phyloP scores from a whole-genome alignment of 2,888 invertebrate species.

The Chorisops tibialis region DNA sequence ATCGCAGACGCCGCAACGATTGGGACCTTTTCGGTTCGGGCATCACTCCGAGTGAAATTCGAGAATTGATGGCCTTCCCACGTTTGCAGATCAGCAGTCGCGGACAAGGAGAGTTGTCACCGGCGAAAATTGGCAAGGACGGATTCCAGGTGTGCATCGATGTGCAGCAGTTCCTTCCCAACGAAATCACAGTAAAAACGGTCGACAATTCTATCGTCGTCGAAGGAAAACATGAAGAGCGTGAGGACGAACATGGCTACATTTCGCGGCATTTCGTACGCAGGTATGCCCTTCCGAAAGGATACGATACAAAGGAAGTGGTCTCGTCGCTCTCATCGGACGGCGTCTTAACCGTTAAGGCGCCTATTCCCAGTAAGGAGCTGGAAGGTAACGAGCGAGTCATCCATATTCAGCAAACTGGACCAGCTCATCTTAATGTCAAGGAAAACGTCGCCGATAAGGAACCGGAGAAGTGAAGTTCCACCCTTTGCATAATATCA shows the following conservation, averaged over 20 bases:
- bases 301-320: constrained; percentile 69
- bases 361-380: constrained; percentile 54
- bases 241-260: constrained; percentile 67
- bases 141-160: constrained; percentile 71
- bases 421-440: constrained; percentile 52
- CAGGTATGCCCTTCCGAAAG: too few relatives aligned
- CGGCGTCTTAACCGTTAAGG: constrained; percentile 65
- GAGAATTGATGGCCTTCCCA: constrained; percentile 40
- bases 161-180: constrained; percentile 72
- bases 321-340: too few relatives aligned
- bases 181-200: constrained; percentile 76
- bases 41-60: constrained; percentile 44
- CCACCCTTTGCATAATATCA: constrained; percentile 40
- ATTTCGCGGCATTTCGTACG: constrained; percentile 72
- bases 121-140: constrained; percentile 55
- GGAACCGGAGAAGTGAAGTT: constrained; percentile 32
- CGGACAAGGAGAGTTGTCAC: not conserved
- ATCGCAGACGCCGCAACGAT: constrained; percentile 3
- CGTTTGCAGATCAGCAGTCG: constrained; percentile 32
- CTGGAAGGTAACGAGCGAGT: constrained; percentile 51
- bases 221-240: constrained; percentile 73
- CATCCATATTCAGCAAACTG: constrained; percentile 60
- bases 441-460: constrained; percentile 38
- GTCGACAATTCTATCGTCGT: constrained; percentile 67
- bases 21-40: constrained; percentile 44